A percentile compares a stretch with the other conserved stretches of the same genome.
Conservation (phyloP, 2,113 vertebrate species). For the Hydrolagus affinis region DNA sequence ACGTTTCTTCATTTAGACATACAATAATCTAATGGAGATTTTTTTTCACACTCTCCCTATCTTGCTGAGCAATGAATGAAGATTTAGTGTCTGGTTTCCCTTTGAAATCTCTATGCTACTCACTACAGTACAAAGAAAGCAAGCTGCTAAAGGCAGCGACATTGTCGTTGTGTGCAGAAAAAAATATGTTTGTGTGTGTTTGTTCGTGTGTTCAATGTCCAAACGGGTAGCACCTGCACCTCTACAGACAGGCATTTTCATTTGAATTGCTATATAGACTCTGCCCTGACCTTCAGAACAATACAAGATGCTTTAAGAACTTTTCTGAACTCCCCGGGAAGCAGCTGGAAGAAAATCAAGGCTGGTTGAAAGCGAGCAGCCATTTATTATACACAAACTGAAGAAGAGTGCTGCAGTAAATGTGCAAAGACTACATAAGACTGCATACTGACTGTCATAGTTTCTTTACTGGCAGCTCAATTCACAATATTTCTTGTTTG, state of each 20-base stretch:
- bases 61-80: too few species aligned
- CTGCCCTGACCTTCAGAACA: slow-evolving; percentile 72
- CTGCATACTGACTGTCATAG: slow-evolving; percentile 42
- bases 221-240: slow-evolving; percentile 70
- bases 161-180: too few species aligned
- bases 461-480: slow-evolving; percentile 39
- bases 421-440: slow-evolving; percentile 47
- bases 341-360: slow-evolving; percentile 55
- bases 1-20: too few species aligned
- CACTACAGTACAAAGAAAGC: too few species aligned
- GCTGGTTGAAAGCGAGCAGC: slow-evolving; percentile 49
- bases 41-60: background rate
- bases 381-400: slow-evolving; percentile 54
- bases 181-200: too few species aligned
- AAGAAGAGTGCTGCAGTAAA: slow-evolving; percentile 47
- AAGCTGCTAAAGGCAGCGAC: too few species aligned
- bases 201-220: background rate
- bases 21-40: background rate
- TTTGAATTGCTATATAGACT: slow-evolving; percentile 80
- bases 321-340: slow-evolving; percentile 60
- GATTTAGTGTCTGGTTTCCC: too few species aligned
- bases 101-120: too few species aligned
- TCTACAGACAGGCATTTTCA: slow-evolving; percentile 61
- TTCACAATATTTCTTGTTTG: background rate
- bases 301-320: slow-evolving; percentile 64